phyloP scores from a whole-genome alignment of 2,888 invertebrate species.

The Anagyrus pseudococci region DNA sequence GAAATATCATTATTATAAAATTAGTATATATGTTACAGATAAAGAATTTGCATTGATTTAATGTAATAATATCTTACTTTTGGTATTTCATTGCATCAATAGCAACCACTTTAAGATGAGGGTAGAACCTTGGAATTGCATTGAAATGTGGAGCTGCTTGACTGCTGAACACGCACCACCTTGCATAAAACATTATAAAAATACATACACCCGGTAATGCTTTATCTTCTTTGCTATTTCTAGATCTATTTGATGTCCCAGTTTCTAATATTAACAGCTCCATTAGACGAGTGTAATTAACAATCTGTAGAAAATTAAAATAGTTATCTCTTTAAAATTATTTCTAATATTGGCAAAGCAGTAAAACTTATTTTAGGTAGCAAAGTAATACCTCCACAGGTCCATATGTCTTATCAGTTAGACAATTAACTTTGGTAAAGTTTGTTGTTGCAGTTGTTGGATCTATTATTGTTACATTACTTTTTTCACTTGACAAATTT shows the following conservation, averaged over 20 bases:
- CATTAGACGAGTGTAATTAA: conserved; percentile 75
- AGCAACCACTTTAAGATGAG: conserved; percentile 85
- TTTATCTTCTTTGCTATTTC: conserved; percentile 58
- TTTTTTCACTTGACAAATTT: conserved; percentile 16
- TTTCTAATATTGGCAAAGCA: background rate
- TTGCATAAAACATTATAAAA: conserved; percentile 86
- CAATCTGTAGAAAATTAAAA: conserved; percentile 62
- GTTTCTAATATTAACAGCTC: conserved; percentile 71
- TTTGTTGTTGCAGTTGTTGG: conserved; percentile 36
- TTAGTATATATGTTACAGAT: conserved; percentile 7
- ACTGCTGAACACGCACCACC: conserved; percentile 89
- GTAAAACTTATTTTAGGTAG: background rate
- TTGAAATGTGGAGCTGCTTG: conserved; percentile 90
- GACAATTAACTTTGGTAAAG: conserved; percentile 51
- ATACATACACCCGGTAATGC: conserved; percentile 73
- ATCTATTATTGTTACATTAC: conserved; percentile 37
- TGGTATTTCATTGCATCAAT: conserved; percentile 86
- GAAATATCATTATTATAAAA: conserved; percentile 1
- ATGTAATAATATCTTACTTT: conserved; percentile 59
- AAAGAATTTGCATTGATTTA: background rate
- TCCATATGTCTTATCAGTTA: conserved; percentile 50
- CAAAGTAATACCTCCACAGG: conserved; percentile 52
- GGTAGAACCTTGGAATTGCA: conserved; percentile 86
- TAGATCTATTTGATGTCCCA: conserved; percentile 70
- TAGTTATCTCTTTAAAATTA: too few relatives aligned